Evolutionary conservation across 2,888 invertebrate species (phyloP).

Genomic region (Lasioglossum oenotherae): DNA sequence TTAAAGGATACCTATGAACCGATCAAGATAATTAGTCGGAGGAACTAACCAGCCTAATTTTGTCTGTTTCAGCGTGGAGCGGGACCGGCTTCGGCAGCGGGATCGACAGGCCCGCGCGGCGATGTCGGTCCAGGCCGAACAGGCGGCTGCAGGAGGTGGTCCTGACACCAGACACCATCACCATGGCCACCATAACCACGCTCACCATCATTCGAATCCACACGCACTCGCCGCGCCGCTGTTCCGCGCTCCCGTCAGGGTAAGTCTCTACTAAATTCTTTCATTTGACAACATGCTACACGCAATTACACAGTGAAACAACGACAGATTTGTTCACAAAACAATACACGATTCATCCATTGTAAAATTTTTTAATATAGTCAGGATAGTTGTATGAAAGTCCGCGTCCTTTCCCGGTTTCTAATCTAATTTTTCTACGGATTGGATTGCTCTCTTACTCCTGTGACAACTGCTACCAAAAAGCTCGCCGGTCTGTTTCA

Average conservation of each 20-base stretch:
- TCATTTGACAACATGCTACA: not conserved
- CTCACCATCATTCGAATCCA: constrained; percentile 78
- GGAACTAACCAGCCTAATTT: not conserved
- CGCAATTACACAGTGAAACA: not conserved
- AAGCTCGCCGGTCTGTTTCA: not conserved
- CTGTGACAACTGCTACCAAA: not conserved
- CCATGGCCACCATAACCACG: constrained; percentile 79
- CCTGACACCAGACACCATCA: constrained; percentile 87
- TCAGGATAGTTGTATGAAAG: not conserved
- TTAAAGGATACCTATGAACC: not conserved
- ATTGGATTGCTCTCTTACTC: not conserved
- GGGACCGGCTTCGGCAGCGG: constrained; percentile 91
- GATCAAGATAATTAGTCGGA: not conserved
- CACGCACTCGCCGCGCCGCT: constrained; percentile 75
- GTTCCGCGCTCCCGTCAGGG: constrained; percentile 81
- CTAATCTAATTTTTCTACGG: not conserved
- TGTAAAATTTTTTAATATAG: too few species aligned
- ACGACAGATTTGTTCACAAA: not conserved
- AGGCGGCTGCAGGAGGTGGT: constrained; percentile 87
- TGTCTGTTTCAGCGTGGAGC: constrained; percentile 85
- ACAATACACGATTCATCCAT: too few species aligned
- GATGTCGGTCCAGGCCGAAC: constrained; percentile 89
- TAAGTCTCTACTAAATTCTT: constrained; percentile 66
- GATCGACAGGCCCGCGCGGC: constrained; percentile 91
- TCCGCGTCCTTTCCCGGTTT: not conserved